These are phyloP conservation scores for Bombyx huttoni DNA, from an alignment of 2,888 invertebrate genomes.

Conservation along the genomic window DNA sequence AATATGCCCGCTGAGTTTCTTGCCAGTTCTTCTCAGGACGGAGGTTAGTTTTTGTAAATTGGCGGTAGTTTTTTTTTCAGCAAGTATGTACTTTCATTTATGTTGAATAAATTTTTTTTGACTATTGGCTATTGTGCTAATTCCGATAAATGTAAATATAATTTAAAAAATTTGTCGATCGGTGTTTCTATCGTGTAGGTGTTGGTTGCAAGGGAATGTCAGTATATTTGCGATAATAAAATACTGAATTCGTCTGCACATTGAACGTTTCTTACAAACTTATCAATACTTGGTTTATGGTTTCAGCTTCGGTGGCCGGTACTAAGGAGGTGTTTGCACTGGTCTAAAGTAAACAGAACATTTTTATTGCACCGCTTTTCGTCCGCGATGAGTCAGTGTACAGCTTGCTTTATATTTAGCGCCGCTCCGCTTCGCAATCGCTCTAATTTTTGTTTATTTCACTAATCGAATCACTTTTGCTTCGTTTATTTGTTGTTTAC, in stretches of 20 bases:
- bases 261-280: not conserved
- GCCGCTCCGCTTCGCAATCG: slow-evolving; percentile 32
- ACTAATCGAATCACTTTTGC: slow-evolving; percentile 46
- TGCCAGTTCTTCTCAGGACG: too few relatives aligned
- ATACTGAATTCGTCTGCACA: not conserved
- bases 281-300: not conserved
- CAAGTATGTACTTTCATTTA: too few relatives aligned
- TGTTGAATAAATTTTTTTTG: too few relatives aligned
- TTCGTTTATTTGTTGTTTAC: slow-evolving; percentile 20
- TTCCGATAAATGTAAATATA: too few relatives aligned
- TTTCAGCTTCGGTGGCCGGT: slow-evolving; percentile 71
- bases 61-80: too few relatives aligned
- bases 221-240: not conserved
- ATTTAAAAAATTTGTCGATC: too few relatives aligned
- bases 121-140: too few relatives aligned
- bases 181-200: too few relatives aligned
- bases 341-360: slow-evolving; percentile 55
- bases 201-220: too few relatives aligned
- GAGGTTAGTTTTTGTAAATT: too few relatives aligned
- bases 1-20: too few relatives aligned
- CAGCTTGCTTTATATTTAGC: slow-evolving; percentile 58
- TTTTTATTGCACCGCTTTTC: slow-evolving; percentile 52
- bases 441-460: slow-evolving; percentile 43
- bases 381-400: slow-evolving; percentile 42
- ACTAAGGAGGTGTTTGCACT: slow-evolving; percentile 53